These are phyloP conservation scores for Peucedramus taeniatus DNA, from an alignment of 2,113 vertebrate species.

Conservation along the genomic window DNA sequence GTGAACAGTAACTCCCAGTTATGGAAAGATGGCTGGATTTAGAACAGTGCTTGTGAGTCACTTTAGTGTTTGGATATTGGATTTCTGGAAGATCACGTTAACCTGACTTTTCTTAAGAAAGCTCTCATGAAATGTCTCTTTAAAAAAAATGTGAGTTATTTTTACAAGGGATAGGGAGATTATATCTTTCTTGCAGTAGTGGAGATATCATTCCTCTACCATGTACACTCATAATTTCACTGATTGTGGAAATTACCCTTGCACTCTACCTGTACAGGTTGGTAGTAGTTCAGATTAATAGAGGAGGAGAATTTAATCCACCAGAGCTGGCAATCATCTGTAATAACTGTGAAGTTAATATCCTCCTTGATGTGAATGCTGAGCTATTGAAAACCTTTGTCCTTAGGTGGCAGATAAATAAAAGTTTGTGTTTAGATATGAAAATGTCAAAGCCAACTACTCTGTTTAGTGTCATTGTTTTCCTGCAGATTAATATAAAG, in stretches of 20 bases:
- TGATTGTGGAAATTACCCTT: background rate
- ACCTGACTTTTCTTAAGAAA: background rate
- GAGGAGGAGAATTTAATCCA: background rate
- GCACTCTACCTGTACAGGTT: background rate
- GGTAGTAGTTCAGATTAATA: background rate
- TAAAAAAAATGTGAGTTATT: background rate
- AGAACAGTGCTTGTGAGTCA: background rate
- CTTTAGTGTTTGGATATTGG: background rate
- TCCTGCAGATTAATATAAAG: constrained; percentile 79
- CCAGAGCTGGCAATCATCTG: background rate
- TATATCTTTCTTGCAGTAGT: background rate
- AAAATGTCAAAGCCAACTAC: background rate
- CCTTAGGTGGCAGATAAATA: background rate
- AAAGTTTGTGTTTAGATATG: background rate
- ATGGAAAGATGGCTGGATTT: background rate
- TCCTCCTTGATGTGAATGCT: background rate
- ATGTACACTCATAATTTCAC: background rate
- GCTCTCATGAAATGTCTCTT: background rate
- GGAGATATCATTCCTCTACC: background rate
- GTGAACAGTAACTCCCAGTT: background rate
- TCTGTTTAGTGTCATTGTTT: background rate
- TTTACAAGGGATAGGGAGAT: background rate
- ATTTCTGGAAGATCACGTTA: background rate
- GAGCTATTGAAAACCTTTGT: background rate
- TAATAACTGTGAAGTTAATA: background rate